A percentile compares a stretch with the other conserved stretches of the same genome.
These are phyloP conservation scores for Laticauda colubrina DNA, from an alignment of 2,113 vertebrate genomes.

Conservation along the genomic window DNA sequence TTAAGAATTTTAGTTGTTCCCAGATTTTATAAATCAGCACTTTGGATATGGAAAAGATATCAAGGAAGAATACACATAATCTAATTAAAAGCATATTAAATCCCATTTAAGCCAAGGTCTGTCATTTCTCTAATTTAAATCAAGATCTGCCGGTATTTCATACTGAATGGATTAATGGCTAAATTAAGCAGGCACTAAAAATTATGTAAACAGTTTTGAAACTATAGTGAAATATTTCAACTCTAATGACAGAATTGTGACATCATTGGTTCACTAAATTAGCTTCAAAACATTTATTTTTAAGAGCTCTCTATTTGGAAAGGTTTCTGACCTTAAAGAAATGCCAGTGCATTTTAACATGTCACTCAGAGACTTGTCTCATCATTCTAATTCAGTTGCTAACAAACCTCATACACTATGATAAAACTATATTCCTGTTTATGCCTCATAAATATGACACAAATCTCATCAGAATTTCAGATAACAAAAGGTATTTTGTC, in stretches of 20 bases:
- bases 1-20: background rate
- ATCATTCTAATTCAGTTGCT: background rate
- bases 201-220: background rate
- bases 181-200: background rate
- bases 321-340: background rate
- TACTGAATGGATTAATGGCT: background rate
- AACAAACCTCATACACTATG: background rate
- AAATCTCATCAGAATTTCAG: background rate
- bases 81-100: background rate
- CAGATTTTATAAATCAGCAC: background rate
- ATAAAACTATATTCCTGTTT: background rate
- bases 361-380: background rate
- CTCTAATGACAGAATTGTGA: background rate
- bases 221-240: background rate
- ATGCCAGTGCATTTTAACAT: background rate
- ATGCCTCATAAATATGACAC: background rate
- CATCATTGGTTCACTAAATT: conserved; percentile 5
- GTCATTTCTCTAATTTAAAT: background rate
- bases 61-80: background rate
- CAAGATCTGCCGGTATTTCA: background rate
- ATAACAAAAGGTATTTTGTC: background rate
- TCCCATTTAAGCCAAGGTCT: background rate
- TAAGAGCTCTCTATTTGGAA: background rate
- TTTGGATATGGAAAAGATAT: background rate
- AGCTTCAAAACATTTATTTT: background rate